These are phyloP conservation scores for Hyposmocoma kahamanoa DNA, from an alignment of 1,140 invertebrate genomes.

Conservation along the genomic window DNA sequence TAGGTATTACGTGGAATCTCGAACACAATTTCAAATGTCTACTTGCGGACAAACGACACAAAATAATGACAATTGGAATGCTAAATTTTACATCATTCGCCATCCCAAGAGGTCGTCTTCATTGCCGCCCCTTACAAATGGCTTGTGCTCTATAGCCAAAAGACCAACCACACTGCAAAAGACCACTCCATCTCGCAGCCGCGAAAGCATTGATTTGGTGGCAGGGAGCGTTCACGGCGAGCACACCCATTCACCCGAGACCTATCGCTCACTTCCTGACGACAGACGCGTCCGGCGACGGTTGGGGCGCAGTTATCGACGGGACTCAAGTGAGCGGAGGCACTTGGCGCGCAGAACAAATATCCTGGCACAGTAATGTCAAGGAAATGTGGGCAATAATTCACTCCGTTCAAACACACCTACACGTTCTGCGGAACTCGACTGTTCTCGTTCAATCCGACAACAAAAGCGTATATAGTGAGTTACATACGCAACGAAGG, in stretches of 20 bases:
- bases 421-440: conserved; percentile 9
- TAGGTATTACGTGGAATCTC: conserved; percentile 10
- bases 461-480: conserved; percentile 29
- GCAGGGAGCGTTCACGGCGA: background rate
- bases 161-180: background rate
- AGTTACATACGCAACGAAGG: conserved; percentile 26
- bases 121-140: conserved; percentile 5
- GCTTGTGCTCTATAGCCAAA: background rate
- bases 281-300: conserved; percentile 23
- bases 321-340: conserved; percentile 1
- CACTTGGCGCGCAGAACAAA: conserved; percentile 9
- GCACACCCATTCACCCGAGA: background rate
- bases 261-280: conserved; percentile 16
- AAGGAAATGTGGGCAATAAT: conserved; percentile 29
- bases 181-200: background rate
- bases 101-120: background rate
- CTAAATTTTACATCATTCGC: conserved; percentile 3
- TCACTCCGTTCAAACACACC: conserved; percentile 9
- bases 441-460: conserved; percentile 27
- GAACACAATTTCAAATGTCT: background rate
- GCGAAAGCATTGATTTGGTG: background rate
- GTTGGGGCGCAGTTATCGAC: conserved; percentile 10
- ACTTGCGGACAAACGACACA: background rate
- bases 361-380: conserved; percentile 25
- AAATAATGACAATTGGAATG: background rate